These are phyloP conservation scores for Herpailurus yagouaroundi DNA, from an alignment of 2,113 vertebrate species.

Conservation along the genomic window DNA sequence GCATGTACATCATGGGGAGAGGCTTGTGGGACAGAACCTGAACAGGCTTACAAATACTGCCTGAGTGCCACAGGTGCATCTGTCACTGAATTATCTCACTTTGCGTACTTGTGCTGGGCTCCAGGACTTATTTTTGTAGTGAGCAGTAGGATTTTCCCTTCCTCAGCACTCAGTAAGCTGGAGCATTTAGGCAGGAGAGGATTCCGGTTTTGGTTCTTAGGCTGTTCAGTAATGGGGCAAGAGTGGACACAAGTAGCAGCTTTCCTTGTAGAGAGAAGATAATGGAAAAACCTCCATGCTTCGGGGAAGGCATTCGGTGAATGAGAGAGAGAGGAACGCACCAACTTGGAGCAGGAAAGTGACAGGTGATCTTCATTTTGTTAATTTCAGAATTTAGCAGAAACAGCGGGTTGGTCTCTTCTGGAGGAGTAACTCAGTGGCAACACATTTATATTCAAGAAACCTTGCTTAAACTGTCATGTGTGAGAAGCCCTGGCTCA, in stretches of 20 bases:
- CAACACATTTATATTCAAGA: neutral
- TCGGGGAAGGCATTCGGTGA: neutral
- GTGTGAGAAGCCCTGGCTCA: neutral
- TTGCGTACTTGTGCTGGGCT: neutral
- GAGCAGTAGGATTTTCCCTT: neutral
- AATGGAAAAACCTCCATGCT: neutral
- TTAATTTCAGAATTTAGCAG: slow-evolving; percentile 1
- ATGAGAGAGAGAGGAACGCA: neutral
- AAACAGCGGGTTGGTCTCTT: neutral
- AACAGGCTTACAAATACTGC: neutral
- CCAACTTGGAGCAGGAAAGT: neutral
- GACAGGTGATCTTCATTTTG: neutral
- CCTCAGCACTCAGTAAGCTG: neutral
- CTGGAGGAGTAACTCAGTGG: neutral
- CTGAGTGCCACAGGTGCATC: neutral
- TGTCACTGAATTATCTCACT: neutral
- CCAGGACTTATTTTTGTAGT: neutral
- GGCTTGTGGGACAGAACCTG: neutral
- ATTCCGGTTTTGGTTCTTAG: neutral
- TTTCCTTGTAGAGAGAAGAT: neutral
- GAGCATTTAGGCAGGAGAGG: neutral
- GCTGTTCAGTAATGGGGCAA: neutral
- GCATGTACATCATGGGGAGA: neutral
- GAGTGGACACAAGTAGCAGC: neutral
- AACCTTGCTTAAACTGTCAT: neutral